Evolutionary conservation across 2,888 invertebrate genomes (phyloP), one percentile per base, ranked within the genome.

Genomic region (Cataglyphis altisquamis): DNA sequence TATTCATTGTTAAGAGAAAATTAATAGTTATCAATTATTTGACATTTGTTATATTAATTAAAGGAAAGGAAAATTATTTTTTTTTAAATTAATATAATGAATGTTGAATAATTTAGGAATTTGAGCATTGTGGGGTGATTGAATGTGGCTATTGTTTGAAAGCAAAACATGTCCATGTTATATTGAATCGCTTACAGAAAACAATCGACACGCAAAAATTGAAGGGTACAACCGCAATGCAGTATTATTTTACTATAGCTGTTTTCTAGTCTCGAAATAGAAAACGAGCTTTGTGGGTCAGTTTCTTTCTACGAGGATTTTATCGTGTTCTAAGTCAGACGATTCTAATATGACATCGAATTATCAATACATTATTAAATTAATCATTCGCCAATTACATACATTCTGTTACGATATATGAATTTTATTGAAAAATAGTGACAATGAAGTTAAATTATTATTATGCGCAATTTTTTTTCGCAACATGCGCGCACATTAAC

Each of bases 61-160:
- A 52, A 52, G 15, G 8, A 8, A n/a, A 8, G 8, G 8, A 29
- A 29, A 29, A 29, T 52, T 48, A 48, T 41, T 41, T 41, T 6
- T 32, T 32, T 6, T 36, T 8, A 0, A 36, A 36, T 36, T 36
- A 36, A 36, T 36, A 36, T 32, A 32, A 32, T 6, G 32, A 36
- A 36, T 6, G 0, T 36, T 36, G 36, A 36, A 36, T 36, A 36
- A 36, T 36, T 45, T 45, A 15, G 15, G 41, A 45, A 45, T 45
- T 45, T 36, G 36, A 60, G 3, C 39, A 57, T 39, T 32, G 63
- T 36, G 32, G 32, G 6, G 32, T 32, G 21, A 63, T 36, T 86
- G 70, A 83, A 86, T 72, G 78, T 6, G 18, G 78, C 83, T 87
- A 86, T 72, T 66, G 73, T 84, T 85, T 82, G 89, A 84, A 82